phyloP scores from a whole-genome alignment of 2,888 invertebrate genomes.

The Rhagophthalmus giganteus region DNA sequence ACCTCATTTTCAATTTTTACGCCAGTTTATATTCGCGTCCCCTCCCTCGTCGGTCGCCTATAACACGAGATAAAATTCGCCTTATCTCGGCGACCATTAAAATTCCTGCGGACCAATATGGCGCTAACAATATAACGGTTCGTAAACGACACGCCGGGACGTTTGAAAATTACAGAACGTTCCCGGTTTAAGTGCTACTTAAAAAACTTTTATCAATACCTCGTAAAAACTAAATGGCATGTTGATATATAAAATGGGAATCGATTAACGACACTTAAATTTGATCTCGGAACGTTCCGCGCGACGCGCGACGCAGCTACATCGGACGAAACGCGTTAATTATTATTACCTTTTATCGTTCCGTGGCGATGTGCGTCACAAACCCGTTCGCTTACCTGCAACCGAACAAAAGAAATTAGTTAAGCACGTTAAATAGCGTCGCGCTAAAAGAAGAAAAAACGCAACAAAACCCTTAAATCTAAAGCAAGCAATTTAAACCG shows the following conservation, averaged over 20 bases:
- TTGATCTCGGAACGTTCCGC: no score
- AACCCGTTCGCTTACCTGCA: conserved; percentile 6
- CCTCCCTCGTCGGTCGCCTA: no score
- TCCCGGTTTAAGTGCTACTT: conserved; percentile 38
- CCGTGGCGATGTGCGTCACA: no score
- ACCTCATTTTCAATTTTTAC: conserved; percentile 11
- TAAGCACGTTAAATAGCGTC: no score
- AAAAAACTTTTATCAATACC: conserved; percentile 34
- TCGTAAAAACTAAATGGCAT: conserved; percentile 33
- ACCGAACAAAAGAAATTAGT: conserved; percentile 5
- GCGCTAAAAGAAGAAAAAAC: no score
- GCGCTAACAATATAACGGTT: conserved; percentile 30
- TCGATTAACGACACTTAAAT: conserved; percentile 35
- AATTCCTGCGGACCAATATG: conserved; percentile 31
- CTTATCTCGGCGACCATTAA: conserved; percentile 25
- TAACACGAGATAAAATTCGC: no score
- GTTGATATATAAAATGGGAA: conserved; percentile 36
- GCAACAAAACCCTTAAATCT: conserved; percentile 3
- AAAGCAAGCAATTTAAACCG: conserved; percentile 17
- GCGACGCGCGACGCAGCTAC: no score
- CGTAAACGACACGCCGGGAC: conserved; percentile 28
- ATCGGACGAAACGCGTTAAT: conserved; percentile 1
- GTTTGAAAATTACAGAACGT: conserved; percentile 35
- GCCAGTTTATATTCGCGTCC: no score
- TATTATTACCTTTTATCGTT: no score